Conservation (phyloP, 1,140 invertebrate species). For the Leptinotarsa defecta region DNA sequence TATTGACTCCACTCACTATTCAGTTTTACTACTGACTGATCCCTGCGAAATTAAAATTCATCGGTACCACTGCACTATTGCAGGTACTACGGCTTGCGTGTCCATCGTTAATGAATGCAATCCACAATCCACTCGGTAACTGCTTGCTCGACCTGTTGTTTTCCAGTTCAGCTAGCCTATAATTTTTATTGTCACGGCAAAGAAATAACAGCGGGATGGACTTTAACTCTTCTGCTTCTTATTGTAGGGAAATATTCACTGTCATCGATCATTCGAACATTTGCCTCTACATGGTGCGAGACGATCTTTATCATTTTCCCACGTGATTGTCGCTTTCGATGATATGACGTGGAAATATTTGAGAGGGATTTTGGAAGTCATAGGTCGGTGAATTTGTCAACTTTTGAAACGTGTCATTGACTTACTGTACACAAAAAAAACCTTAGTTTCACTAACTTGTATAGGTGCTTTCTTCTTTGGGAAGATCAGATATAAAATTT, state of each 20-base stretch:
- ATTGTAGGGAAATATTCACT: slow-evolving; percentile 46
- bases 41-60: neutral
- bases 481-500: no score
- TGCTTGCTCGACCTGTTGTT: slow-evolving; percentile 63
- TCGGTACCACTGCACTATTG: slow-evolving; percentile 7
- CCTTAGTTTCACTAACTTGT: no score
- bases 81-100: slow-evolving; percentile 57
- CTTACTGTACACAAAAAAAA: no score
- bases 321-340: no score
- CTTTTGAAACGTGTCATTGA: no score
- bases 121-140: slow-evolving; percentile 59
- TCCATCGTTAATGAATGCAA: slow-evolving; percentile 67
- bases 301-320: no score
- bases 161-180: slow-evolving; percentile 68
- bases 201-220: slow-evolving; percentile 28
- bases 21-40: neutral
- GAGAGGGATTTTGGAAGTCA: no score
- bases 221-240: slow-evolving; percentile 33
- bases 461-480: no score
- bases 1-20: no score
- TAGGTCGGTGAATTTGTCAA: no score
- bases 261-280: slow-evolving; percentile 29
- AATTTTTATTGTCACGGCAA: slow-evolving; percentile 65
- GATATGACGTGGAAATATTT: no score
- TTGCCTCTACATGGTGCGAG: neutral